These are phyloP conservation scores for Adoxophyes honmai DNA, from an alignment of 1,140 invertebrate genomes.

Conservation along the genomic window DNA sequence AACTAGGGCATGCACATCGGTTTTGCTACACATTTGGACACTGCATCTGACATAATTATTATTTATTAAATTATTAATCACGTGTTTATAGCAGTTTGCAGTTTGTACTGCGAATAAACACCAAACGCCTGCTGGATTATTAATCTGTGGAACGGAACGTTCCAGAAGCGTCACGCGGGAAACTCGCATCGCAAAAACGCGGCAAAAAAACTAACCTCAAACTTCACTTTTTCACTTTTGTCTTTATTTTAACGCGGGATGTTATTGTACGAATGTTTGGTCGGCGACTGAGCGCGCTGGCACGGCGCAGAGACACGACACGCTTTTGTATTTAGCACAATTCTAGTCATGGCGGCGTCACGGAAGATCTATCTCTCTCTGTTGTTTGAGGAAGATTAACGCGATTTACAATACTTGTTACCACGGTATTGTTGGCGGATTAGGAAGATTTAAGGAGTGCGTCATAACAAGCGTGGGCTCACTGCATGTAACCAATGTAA, in stretches of 20 bases:
- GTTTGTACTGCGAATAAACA: constrained; percentile 4
- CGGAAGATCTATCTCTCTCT: constrained; percentile 23
- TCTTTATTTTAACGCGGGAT: constrained; percentile 18
- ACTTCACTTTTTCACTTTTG: constrained; percentile 15
- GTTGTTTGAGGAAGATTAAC: constrained; percentile 5
- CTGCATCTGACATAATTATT: too few relatives aligned
- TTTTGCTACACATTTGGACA: too few relatives aligned
- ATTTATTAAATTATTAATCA: constrained; percentile 10
- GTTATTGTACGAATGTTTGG: constrained; percentile 49
- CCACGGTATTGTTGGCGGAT: neutral
- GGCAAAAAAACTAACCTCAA: constrained; percentile 3
- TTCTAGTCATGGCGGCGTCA: constrained; percentile 33
- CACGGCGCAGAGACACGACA: constrained; percentile 37
- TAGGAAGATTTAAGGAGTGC: neutral
- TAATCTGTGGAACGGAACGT: too few relatives aligned
- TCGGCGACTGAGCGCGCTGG: constrained; percentile 48
- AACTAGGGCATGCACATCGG: too few relatives aligned
- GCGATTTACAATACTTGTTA: neutral
- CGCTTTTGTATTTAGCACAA: constrained; percentile 51
- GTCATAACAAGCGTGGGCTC: too few relatives aligned
- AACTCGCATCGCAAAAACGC: constrained; percentile 11
- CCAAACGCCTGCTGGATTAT: neutral
- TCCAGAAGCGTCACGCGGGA: neutral
- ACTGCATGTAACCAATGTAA: too few relatives aligned
- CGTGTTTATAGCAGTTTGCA: neutral